Evolutionary conservation across 2,797 vertebrate species (phyloP).

Genomic region (Alosa sapidissima): DNA sequence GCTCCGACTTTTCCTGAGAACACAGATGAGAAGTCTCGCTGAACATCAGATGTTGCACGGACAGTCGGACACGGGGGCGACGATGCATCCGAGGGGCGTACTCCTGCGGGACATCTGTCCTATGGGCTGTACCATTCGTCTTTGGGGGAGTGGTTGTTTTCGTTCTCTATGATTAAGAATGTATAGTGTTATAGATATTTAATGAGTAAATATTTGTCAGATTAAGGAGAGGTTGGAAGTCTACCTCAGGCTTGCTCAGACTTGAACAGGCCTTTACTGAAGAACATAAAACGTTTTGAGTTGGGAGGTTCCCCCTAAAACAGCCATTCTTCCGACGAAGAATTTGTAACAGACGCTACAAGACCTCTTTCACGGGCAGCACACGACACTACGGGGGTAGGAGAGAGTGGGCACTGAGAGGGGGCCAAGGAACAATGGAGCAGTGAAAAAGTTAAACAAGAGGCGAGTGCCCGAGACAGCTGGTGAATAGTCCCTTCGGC

Average conservation of each 20-base stretch:
- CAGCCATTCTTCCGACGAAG: not conserved
- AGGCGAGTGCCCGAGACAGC: conserved; percentile 61
- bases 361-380: conserved; percentile 45
- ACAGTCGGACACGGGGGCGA: not conserved
- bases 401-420: conserved; percentile 35
- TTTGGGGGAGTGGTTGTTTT: not conserved
- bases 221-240: not conserved
- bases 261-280: not conserved
- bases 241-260: not conserved
- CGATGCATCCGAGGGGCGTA: conserved; percentile 24
- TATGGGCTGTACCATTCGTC: conserved; percentile 52
- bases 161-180: not conserved
- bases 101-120: conserved; percentile 64
- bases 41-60: conserved; percentile 21
- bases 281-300: not conserved
- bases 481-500: conserved; percentile 52
- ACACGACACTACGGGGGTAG: conserved; percentile 56
- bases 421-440: conserved; percentile 52
- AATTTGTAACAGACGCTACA: not conserved
- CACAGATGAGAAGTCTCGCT: conserved; percentile 17
- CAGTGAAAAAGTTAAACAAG: conserved; percentile 51
- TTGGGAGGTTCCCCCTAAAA: not conserved
- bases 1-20: conserved; percentile 15
- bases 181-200: not conserved
- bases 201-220: no score